These are phyloP conservation scores for Tympanuchus pallidicinctus DNA, from an alignment of 2,113 vertebrate species.

Conservation along the genomic window DNA sequence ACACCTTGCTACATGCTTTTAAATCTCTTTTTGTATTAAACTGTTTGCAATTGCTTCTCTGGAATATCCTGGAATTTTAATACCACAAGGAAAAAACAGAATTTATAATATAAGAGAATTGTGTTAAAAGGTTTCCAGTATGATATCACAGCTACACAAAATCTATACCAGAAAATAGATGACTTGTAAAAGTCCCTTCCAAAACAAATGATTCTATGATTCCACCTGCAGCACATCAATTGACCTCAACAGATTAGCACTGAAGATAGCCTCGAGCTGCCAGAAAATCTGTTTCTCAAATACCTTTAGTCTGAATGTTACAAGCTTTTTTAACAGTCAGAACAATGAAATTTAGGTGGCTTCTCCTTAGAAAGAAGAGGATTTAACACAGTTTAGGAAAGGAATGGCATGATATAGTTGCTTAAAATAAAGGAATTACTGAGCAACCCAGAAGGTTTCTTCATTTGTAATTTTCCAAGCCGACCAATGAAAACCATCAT, in stretches of 20 bases:
- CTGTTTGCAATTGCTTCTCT: background rate
- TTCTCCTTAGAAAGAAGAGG: background rate
- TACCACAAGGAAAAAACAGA: background rate
- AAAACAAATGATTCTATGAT: background rate
- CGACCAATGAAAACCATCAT: background rate
- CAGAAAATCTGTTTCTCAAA: background rate
- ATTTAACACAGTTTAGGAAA: background rate
- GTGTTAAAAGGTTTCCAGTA: background rate
- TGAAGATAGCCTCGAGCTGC: background rate
- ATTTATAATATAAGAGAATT: background rate
- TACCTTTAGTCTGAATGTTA: background rate
- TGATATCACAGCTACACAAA: accelerated
- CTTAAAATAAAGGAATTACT: background rate
- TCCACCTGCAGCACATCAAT: background rate
- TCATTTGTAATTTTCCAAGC: background rate
- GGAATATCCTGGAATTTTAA: background rate
- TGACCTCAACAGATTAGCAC: background rate
- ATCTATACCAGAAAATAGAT: background rate
- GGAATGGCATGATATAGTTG: background rate
- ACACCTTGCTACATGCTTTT: background rate
- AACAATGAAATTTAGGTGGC: background rate
- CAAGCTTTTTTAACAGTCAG: accelerated
- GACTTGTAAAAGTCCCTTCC: no score
- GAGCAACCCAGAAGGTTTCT: background rate
- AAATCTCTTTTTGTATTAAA: background rate